phyloP scores from a whole-genome alignment of 2,797 vertebrate genomes.

The Sebastes reedi region DNA sequence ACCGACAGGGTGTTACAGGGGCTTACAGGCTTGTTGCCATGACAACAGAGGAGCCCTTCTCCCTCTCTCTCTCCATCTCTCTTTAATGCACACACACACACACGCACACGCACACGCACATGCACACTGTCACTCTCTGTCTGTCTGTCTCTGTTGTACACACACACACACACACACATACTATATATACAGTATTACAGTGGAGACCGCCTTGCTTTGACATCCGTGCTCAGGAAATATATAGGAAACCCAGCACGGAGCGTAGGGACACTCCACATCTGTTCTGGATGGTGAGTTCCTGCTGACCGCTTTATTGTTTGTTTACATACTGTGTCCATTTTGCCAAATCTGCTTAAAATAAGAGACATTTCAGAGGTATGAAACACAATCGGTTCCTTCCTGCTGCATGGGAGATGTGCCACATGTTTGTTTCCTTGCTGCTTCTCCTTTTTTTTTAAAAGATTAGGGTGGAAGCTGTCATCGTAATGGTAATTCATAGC shows the following conservation, averaged over 20 bases:
- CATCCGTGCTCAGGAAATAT: conserved; percentile 51
- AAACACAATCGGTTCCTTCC: background rate
- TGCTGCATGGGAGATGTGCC: conserved; percentile 13
- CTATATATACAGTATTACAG: conserved; percentile 57
- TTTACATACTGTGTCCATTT: conserved; percentile 85
- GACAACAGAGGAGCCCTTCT: conserved; percentile 87
- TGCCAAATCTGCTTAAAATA: conserved; percentile 15
- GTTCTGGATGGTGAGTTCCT: conserved; percentile 86
- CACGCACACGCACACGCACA: conserved; percentile 9
- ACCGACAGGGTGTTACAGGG: conserved; percentile 81
- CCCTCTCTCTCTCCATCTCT: conserved; percentile 36
- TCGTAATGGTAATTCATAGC: conserved; percentile 95
- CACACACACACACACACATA: conserved; percentile 19
- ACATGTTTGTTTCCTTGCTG: conserved; percentile 23
- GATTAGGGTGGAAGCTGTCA: conserved; percentile 90
- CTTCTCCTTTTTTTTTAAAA: conserved; percentile 36
- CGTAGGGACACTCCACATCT: conserved; percentile 61
- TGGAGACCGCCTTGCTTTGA: conserved; percentile 67
- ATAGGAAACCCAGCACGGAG: conserved; percentile 30
- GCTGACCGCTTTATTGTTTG: conserved; percentile 86
- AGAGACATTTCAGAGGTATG: background rate
- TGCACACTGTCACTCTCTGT: conserved; percentile 39
- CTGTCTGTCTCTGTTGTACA: conserved; percentile 45
- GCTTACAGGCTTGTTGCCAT: conserved; percentile 90
- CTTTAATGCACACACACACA: conserved; percentile 49